phyloP scores from a whole-genome alignment of 2,797 vertebrate genomes.

The Phoeniculus purpureus region DNA sequence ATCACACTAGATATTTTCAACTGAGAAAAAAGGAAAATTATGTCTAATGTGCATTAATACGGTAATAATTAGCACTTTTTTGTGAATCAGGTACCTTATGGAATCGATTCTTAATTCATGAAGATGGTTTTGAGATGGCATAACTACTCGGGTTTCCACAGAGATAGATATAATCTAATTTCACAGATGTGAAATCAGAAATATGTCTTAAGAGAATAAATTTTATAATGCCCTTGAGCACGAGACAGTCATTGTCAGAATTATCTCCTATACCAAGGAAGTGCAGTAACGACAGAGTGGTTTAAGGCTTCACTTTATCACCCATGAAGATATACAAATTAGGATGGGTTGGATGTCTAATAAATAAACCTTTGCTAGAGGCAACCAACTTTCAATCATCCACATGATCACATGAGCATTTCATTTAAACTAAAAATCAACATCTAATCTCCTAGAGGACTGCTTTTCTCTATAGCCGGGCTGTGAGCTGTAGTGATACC shows the following conservation, averaged over 20 bases:
- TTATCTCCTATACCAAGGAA: background rate
- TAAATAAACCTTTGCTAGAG: constrained; percentile 39
- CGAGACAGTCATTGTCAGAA: background rate
- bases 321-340: constrained; percentile 21
- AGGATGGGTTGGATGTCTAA: constrained; percentile 19
- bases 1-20: background rate
- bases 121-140: background rate
- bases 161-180: constrained; percentile 49
- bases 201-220: constrained; percentile 47
- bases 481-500: background rate
- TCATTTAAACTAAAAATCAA: constrained; percentile 28
- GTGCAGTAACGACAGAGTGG: background rate
- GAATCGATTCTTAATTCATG: background rate
- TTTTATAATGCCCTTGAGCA: constrained; percentile 46
- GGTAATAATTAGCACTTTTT: background rate
- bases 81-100: background rate
- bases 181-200: constrained; percentile 39
- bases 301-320: constrained; percentile 23
- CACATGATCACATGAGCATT: background rate
- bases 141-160: constrained; percentile 26
- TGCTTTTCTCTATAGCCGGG: background rate
- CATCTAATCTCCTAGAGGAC: background rate
- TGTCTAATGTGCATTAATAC: background rate
- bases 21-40: background rate
- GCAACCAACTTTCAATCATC: background rate